phyloP scores from a whole-genome alignment of 2,888 invertebrate species.

The Epinotia brunnichana region DNA sequence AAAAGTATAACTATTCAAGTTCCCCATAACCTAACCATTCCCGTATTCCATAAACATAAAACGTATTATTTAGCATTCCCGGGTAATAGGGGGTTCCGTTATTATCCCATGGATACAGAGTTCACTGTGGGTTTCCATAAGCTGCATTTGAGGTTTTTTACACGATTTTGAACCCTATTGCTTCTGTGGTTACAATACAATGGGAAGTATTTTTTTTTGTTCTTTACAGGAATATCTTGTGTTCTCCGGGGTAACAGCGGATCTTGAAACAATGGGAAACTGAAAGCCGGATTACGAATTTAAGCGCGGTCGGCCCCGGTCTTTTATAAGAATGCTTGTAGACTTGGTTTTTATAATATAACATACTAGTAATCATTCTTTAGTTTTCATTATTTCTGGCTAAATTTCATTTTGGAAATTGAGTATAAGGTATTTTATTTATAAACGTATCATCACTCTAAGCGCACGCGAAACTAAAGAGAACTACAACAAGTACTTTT shows the following conservation, averaged over 20 bases:
- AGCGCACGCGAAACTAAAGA: no score
- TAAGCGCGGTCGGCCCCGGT: slow-evolving; percentile 8
- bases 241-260: neutral
- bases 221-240: neutral
- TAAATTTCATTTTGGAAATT: no score
- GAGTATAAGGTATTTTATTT: no score
- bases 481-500: no score
- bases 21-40: neutral
- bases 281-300: slow-evolving; percentile 31
- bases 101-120: neutral
- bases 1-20: neutral
- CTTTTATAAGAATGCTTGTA: slow-evolving; percentile 7
- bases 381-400: no score
- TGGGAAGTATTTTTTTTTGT: no score
- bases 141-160: neutral
- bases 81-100: neutral
- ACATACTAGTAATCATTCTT: no score
- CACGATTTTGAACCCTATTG: neutral
- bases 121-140: neutral
- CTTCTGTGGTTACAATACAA: neutral
- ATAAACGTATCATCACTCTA: no score
- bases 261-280: slow-evolving; percentile 20
- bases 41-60: neutral
- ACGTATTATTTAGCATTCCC: neutral
- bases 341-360: neutral